Conservation (phyloP, 2,797 vertebrate species). For the Tarsius wallacei region DNA sequence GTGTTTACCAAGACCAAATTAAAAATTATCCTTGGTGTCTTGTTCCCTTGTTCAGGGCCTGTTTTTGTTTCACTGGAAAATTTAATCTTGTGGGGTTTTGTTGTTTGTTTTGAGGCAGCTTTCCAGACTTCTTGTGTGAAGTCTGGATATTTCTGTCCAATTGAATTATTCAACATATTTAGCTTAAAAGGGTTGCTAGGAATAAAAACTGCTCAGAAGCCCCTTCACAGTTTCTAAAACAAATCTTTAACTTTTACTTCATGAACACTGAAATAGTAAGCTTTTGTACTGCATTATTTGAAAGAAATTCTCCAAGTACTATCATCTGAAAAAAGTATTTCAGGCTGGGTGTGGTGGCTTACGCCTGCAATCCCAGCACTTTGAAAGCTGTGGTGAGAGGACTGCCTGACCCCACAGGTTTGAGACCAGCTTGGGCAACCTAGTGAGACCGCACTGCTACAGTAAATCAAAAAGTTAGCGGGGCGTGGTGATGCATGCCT, state of each 20-base stretch:
- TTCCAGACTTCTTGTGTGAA: neutral
- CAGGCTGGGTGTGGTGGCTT: no score
- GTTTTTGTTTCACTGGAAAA: neutral
- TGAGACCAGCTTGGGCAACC: no score
- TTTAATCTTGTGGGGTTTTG: neutral
- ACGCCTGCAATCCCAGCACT: no score
- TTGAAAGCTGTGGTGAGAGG: no score
- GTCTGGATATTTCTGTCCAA: neutral
- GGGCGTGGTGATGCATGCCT: no score
- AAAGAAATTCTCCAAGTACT: neutral
- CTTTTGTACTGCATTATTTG: fast-evolving
- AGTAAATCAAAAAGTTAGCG: no score
- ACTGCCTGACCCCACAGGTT: no score
- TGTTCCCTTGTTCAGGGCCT: neutral
- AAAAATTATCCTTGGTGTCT: neutral
- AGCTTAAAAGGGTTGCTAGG: neutral
- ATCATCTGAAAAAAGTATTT: no score
- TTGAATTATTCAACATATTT: neutral
- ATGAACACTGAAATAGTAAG: neutral
- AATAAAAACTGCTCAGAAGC: neutral
- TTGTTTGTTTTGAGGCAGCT: neutral
- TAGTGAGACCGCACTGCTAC: no score
- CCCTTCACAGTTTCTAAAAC: neutral
- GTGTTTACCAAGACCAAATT: neutral
- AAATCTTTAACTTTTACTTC: neutral